Conservation (phyloP, 2,797 vertebrate genomes). For the Antennarius maculatus region DNA sequence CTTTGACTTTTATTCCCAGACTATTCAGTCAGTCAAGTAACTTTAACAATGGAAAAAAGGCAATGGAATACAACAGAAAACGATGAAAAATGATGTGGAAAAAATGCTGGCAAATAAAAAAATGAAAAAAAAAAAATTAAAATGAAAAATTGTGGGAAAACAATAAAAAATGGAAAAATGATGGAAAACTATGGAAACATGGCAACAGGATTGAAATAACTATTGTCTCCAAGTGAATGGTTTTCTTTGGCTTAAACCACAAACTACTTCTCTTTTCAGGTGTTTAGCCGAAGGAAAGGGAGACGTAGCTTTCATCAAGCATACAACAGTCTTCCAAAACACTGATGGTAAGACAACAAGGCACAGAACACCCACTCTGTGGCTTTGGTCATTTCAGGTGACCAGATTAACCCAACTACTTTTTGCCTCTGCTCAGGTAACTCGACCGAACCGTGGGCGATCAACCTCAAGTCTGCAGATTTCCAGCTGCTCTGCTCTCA, state of each 20-base stretch:
- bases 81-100: no score
- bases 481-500: slow-evolving; percentile 93
- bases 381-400: not conserved
- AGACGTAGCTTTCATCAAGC: slow-evolving; percentile 95
- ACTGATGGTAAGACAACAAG: slow-evolving; percentile 83
- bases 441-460: slow-evolving; percentile 84
- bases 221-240: not conserved
- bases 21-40: no score
- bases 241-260: no score
- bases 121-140: no score
- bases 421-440: slow-evolving; percentile 76
- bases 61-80: no score
- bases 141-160: no score
- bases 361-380: not conserved
- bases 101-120: no score
- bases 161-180: no score
- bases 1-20: no score
- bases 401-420: rapidly evolving
- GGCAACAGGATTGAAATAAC: no score
- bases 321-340: slow-evolving; percentile 91
- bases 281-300: slow-evolving; percentile 86
- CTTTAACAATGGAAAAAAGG: no score
- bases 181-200: no score
- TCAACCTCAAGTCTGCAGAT: slow-evolving; percentile 76
- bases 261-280: slow-evolving; percentile 70